Percentiles rank a stretch among this genome's conserved stretches.
Evolutionary conservation across 2,113 vertebrate species (phyloP).

Genomic region (Microcebus tavaratra): DNA sequence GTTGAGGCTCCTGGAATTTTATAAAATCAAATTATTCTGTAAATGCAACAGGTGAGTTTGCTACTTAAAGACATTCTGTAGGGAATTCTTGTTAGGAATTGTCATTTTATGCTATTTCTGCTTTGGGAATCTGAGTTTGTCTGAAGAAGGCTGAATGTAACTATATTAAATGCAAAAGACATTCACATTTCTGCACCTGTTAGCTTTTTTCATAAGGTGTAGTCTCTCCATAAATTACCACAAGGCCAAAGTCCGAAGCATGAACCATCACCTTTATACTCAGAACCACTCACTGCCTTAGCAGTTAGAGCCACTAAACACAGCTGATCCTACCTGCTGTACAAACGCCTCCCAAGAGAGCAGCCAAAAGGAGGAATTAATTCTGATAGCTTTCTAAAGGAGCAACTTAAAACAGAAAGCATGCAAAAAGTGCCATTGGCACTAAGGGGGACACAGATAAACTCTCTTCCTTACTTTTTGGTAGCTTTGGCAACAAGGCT

Average conservation of each 20-base stretch:
- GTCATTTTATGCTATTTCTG: neutral
- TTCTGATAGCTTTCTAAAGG: conserved; percentile 1
- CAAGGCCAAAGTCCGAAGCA: neutral
- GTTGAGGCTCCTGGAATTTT: neutral
- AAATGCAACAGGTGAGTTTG: neutral
- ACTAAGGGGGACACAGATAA: neutral
- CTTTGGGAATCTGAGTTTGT: neutral
- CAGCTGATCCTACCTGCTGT: neutral
- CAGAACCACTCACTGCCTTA: neutral
- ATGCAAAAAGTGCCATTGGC: neutral
- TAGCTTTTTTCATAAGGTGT: neutral
- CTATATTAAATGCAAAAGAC: neutral
- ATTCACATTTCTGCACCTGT: neutral
- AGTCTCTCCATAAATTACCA: neutral
- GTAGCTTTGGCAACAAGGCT: neutral
- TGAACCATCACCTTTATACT: neutral
- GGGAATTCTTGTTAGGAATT: neutral
- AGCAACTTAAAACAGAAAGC: conserved; percentile 24
- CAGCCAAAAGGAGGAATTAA: conserved; percentile 11
- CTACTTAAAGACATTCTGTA: neutral
- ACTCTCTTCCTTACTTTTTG: neutral
- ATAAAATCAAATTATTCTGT: neutral
- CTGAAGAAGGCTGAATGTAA: neutral
- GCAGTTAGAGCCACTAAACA: neutral
- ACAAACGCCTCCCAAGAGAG: neutral